Evolutionary conservation across 2,797 vertebrate genomes (phyloP).

Genomic region (Merluccius polli): DNA sequence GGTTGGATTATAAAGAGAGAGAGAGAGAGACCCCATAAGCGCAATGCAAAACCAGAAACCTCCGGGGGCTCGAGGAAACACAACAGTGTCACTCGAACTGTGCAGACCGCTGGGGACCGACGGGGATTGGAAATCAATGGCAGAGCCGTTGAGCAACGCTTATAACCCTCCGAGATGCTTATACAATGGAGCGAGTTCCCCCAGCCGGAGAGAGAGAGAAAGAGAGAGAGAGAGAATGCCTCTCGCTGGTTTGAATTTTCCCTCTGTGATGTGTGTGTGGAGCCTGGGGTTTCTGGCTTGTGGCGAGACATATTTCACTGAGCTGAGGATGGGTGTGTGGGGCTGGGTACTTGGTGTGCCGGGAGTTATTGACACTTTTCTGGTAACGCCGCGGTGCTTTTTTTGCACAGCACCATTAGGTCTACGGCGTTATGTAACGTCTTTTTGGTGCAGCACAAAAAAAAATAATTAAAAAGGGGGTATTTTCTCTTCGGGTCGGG

Average conservation of each 20-base stretch:
- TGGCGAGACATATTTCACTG: slow-evolving; percentile 55
- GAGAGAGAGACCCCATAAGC: slow-evolving; percentile 16
- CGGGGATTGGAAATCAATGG: slow-evolving; percentile 34
- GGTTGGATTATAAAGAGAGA: slow-evolving; percentile 19
- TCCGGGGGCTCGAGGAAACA: slow-evolving; percentile 21
- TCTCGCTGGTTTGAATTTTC: slow-evolving; percentile 59
- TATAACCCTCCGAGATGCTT: slow-evolving; percentile 33
- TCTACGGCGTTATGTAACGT: neutral
- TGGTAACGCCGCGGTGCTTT: slow-evolving; percentile 6
- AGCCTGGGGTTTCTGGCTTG: slow-evolving; percentile 29
- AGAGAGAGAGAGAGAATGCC: slow-evolving; percentile 27
- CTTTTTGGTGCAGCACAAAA: neutral
- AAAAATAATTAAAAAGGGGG: neutral
- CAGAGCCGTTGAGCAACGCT: slow-evolving; percentile 41
- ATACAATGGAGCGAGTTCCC: slow-evolving; percentile 45
- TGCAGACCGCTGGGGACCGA: slow-evolving; percentile 35
- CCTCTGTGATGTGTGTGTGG: slow-evolving; percentile 59
- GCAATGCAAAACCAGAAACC: slow-evolving; percentile 35
- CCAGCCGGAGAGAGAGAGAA: no score
- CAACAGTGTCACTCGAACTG: slow-evolving; percentile 35
- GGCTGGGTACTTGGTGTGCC: slow-evolving; percentile 41
- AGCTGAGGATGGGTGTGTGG: slow-evolving; percentile 44
- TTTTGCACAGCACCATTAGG: no score
- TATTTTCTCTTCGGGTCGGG: neutral
- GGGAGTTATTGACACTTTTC: slow-evolving; percentile 40